Evolutionary conservation across 2,888 invertebrate genomes (phyloP).

Genomic region (Drosophila monieri): DNA sequence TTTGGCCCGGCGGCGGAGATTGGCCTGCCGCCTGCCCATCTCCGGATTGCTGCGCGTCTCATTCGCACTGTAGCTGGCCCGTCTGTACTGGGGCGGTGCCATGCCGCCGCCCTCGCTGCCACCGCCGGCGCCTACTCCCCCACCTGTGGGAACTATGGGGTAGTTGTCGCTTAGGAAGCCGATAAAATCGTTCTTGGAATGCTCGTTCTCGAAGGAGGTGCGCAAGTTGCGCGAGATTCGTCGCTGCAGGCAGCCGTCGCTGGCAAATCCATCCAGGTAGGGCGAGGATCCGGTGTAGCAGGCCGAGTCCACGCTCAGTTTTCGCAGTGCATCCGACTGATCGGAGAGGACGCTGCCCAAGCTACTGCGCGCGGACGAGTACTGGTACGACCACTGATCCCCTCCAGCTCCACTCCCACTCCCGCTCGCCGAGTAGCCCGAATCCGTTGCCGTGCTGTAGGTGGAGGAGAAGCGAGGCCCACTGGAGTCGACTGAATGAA

Average conservation of each 20-base stretch:
- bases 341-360: constrained; percentile 83
- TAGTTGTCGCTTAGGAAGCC: constrained; percentile 82
- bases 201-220: constrained; percentile 84
- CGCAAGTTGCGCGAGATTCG: constrained; percentile 86
- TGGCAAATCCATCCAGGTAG: constrained; percentile 82
- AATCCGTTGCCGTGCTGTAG: constrained; percentile 82
- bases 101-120: constrained; percentile 78
- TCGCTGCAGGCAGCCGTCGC: constrained; percentile 86
- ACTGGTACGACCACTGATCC: constrained; percentile 83
- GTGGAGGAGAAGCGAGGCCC: constrained; percentile 78
- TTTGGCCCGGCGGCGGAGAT: constrained; percentile 84
- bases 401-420: constrained; percentile 66
- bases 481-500: constrained; percentile 58
- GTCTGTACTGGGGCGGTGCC: constrained; percentile 72
- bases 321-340: constrained; percentile 78
- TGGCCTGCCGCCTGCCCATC: constrained; percentile 75
- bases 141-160: constrained; percentile 18
- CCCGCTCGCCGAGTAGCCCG: constrained; percentile 83
- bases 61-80: constrained; percentile 77
- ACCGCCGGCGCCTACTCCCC: constrained; percentile 14
- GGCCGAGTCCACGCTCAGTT: constrained; percentile 83
- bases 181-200: constrained; percentile 83
- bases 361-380: constrained; percentile 83
- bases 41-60: constrained; percentile 83
- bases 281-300: constrained; percentile 64